These are phyloP conservation scores for Carettochelys insculpta DNA, from an alignment of 2,113 vertebrate genomes.

Conservation along the genomic window DNA sequence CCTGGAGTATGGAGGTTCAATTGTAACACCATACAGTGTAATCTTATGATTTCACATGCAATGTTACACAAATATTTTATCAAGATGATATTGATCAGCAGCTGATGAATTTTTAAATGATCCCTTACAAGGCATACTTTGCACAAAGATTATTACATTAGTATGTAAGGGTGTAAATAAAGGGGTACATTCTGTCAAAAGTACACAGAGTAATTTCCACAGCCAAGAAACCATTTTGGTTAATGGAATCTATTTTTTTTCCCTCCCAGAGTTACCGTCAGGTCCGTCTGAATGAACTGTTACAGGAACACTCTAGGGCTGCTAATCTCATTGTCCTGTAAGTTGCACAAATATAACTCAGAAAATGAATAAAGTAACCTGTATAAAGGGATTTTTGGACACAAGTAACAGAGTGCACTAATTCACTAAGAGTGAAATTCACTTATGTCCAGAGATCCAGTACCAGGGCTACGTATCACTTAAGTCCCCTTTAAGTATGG, in stretches of 20 bases:
- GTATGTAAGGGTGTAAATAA: background rate
- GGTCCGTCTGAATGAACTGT: constrained; percentile 91
- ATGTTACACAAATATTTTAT: background rate
- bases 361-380: background rate
- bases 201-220: background rate
- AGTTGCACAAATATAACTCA: constrained; percentile 72
- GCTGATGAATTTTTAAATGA: background rate
- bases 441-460: background rate
- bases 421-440: background rate
- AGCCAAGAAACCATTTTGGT: background rate
- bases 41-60: background rate
- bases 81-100: background rate
- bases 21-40: background rate
- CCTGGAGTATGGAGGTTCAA: too few relatives aligned
- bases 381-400: background rate
- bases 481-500: background rate
- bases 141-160: background rate
- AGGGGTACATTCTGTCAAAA: background rate
- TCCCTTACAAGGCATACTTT: background rate
- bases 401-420: background rate
- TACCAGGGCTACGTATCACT: background rate
- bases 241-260: background rate
- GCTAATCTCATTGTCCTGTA: constrained; percentile 95
- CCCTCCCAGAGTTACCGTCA: constrained; percentile 88
- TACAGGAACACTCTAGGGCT: constrained; percentile 89